A percentile compares a stretch with the other conserved stretches of the same genome.
Evolutionary conservation across 2,888 invertebrate genomes (phyloP).

Genomic region (Netelia virgata): DNA sequence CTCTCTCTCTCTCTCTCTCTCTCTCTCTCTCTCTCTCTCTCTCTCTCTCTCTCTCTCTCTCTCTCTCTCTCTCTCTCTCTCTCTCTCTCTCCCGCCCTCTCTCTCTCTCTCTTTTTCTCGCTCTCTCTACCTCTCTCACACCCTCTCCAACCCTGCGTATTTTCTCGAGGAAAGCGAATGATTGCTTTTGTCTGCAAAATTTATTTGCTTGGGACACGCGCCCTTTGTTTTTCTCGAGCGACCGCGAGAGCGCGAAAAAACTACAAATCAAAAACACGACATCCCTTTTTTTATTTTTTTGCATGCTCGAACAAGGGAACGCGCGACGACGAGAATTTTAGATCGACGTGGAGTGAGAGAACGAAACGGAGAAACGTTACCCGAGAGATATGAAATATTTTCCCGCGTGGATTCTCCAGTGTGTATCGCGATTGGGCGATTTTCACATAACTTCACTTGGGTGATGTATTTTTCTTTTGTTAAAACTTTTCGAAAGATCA

Average conservation of each 20-base stretch:
- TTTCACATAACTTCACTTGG: no score
- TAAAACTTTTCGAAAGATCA: background rate
- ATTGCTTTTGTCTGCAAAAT: slow-evolving; percentile 64
- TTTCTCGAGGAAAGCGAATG: slow-evolving; percentile 43
- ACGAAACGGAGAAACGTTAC: background rate
- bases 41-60: no score
- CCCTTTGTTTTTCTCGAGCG: slow-evolving; percentile 29
- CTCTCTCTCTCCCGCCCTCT: background rate
- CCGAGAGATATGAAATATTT: slow-evolving; percentile 7
- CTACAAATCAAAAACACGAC: slow-evolving; percentile 52
- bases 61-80: no score
- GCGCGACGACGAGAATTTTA: slow-evolving; percentile 15
- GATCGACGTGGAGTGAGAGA: slow-evolving; percentile 1
- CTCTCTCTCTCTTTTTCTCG: background rate
- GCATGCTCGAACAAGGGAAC: slow-evolving; percentile 16
- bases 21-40: no score
- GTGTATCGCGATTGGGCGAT: no score
- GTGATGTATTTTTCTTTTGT: no score
- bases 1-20: slow-evolving; percentile 15
- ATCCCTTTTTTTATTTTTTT: slow-evolving; percentile 18
- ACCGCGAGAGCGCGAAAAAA: slow-evolving; percentile 27
- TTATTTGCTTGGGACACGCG: slow-evolving; percentile 65
- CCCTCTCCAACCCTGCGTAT: slow-evolving; percentile 14
- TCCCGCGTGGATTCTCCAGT: background rate
- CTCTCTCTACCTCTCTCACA: background rate